Conservation (phyloP, 1,140 invertebrate species). For the Bicyclus anynana region DNA sequence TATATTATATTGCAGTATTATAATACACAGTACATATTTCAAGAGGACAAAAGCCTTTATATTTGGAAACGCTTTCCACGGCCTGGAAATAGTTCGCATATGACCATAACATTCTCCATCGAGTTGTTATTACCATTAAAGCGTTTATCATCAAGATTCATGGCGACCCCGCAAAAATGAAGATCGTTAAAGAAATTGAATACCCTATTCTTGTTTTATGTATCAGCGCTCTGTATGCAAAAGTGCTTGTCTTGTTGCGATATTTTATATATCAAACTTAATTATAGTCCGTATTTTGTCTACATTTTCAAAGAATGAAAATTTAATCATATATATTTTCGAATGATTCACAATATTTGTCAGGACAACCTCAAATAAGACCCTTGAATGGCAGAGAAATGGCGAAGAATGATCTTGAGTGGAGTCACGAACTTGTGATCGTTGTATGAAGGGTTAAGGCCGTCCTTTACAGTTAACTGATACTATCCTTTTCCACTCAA, state of each 20-base stretch:
- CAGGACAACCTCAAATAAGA: no score
- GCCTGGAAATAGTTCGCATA: conserved; percentile 48
- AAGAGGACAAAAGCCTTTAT: conserved; percentile 20
- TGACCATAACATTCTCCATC: conserved; percentile 44
- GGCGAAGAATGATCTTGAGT: no score
- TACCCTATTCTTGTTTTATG: conserved; percentile 37
- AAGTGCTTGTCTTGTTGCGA: neutral
- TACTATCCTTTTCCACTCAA: no score
- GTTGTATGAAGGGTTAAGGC: no score
- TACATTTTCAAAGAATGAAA: no score
- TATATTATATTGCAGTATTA: no score
- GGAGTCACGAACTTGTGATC: no score
- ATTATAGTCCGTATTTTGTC: no score
- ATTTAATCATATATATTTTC: no score
- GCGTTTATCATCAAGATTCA: conserved; percentile 56
- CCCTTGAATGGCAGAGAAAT: no score
- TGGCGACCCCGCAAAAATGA: conserved; percentile 50
- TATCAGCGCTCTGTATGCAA: neutral
- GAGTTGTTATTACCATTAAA: conserved; percentile 57
- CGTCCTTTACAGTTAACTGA: no score
- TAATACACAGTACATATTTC: neutral
- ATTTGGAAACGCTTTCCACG: conserved; percentile 44
- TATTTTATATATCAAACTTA: neutral
- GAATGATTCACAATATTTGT: no score
- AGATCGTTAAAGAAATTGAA: conserved; percentile 60